Evolutionary conservation across 1,140 invertebrate species (phyloP), one percentile per base, ranked within the genome.

Genomic region (Eubasilissa regina): DNA sequence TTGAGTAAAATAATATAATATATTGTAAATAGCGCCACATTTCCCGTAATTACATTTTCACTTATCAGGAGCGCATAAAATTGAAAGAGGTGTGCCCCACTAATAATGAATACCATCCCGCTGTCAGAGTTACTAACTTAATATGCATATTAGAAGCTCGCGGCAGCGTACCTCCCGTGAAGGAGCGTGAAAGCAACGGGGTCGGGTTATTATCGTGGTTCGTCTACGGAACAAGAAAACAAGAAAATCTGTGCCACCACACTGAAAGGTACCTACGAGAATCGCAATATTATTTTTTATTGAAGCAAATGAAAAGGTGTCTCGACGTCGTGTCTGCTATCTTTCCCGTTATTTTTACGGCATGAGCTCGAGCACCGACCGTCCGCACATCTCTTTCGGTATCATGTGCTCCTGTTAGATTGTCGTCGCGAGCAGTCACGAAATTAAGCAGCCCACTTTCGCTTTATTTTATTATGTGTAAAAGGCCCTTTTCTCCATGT

Each of bases 1-100:
- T n/a, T n/a, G n/a, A n/a, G n/a, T n/a, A n/a, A n/a, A n/a, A n/a
- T n/a, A n/a, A n/a, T n/a, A n/a, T n/a, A n/a, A n/a, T n/a, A n/a
- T n/a, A n/a, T n/a, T n/a, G n/a, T 35, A 35, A 35, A 35, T 35
- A 35, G 25, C 1, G 6, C 60, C 25, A 64, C 21, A 44, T 64
- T 64, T 44, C 60, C 60, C n/a, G 35, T 64, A 44, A 64, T 64
- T 44, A 64, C 21, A 64, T 64, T 64, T 64, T 64, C 60, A 64
- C 60, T 64, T 64, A 64, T n/a, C 60, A 9, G 60, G 60, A 64
- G 60, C 60, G 43, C 60, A 64, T 64, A 64, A 64, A 64, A 64
- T 64, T 64, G 60, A 64, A 64, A 64, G 60, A 64, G 60, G 60
- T 64, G 60, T 64, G 60, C 60, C 60, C 21, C 19, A 11, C 0